Base-by-base conservation (phyloP, 2,888 invertebrate genomes). In the Rhagium mordax region DNA sequence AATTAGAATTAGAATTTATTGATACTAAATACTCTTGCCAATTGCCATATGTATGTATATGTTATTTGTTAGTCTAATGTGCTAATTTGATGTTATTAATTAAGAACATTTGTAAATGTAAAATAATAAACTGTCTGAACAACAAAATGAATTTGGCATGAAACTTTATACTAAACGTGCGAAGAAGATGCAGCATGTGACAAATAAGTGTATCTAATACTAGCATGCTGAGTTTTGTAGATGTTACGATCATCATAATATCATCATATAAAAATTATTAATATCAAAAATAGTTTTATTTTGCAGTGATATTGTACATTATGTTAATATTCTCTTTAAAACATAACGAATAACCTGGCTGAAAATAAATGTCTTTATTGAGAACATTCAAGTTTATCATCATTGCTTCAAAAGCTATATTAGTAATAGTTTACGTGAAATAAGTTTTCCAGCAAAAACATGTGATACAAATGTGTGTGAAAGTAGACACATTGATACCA, bases 181-280 rank as follows among this genome's bases (percentile, higher is more conserved):
- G 33, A 51, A 24, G n/a, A 60, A 20, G 41, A 18, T 61, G 59
- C 61, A 53, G 78, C 76, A 78, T 78, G 78, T 70, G 53, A 57
- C 49, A 72, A 61, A 60, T 73, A 72, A 53, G 33, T 74, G 74
- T 74, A 61, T 68, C 72, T 67, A 73, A 70, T 70, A 70, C 16
- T 51, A 20, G 51, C 51, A 51, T 51, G 51, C 20, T 51, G 13
- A 13, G 41, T 41, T 33, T 20, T 53, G 51, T 66, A 59, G 48
- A 70, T 71, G 64, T 61, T 72, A 10, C 24, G 18, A 61, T 64
- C 48, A 70, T 70, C 59, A 48, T 24, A n/a, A n/a, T n/a, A n/a
- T n/a, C n/a, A 64, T 64, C 33, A 66, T 27, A 57, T 15, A 27
- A 55, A 24, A 55, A 55, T 55, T 10, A 33, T 33, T 33, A 2